phyloP scores from a whole-genome alignment of 1,140 invertebrate genomes.

The Trachymyrmex cornetzi region DNA sequence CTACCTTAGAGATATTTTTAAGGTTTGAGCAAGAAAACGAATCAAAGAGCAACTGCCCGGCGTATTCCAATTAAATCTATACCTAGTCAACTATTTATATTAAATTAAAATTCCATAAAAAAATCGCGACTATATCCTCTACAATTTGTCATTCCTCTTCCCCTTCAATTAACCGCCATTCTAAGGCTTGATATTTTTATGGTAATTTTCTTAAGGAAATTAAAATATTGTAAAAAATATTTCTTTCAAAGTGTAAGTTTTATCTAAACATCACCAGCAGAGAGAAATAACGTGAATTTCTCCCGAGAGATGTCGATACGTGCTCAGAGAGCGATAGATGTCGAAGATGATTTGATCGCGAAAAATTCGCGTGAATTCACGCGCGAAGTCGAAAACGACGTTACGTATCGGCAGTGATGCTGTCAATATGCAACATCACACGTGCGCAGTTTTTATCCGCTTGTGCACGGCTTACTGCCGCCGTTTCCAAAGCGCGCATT shows the following conservation, averaged over 20 bases:
- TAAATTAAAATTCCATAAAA: too few species aligned
- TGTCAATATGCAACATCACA: conserved; percentile 40
- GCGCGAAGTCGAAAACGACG: conserved; percentile 29
- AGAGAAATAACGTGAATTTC: conserved; percentile 9
- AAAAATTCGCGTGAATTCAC: conserved; percentile 35
- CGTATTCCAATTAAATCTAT: too few species aligned
- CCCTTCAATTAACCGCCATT: too few species aligned
- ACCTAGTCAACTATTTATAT: too few species aligned
- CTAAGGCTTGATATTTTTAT: neutral
- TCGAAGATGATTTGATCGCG: conserved; percentile 34
- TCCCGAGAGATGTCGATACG: neutral
- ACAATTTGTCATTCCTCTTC: too few species aligned
- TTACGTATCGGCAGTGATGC: conserved; percentile 16
- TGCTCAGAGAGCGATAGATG: conserved; percentile 22
- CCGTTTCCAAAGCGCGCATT: conserved; percentile 34
- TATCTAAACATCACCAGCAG: neutral
- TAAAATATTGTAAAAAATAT: neutral
- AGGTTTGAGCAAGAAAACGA: too few species aligned
- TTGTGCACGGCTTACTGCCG: conserved; percentile 55
- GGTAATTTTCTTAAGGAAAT: neutral
- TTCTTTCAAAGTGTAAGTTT: neutral
- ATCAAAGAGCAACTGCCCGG: too few species aligned
- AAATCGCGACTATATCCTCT: too few species aligned
- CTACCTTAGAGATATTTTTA: too few species aligned
- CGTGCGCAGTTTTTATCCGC: conserved; percentile 41